phyloP scores from a whole-genome alignment of 2,888 invertebrate species.

The Tachina fera region DNA sequence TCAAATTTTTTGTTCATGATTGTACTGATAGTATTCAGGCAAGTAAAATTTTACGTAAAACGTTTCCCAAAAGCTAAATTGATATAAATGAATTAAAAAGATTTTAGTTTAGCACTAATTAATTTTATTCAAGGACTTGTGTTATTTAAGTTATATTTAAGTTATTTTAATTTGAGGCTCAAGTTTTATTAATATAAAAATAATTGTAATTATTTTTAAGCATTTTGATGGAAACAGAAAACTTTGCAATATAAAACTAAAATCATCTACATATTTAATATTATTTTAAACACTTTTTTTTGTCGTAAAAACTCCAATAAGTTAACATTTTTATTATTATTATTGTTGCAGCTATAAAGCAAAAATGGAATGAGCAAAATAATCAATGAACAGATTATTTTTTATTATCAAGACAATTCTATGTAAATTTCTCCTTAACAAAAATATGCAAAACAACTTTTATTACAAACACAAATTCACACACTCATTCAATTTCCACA shows the following conservation, averaged over 20 bases:
- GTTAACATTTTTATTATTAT: slow-evolving; percentile 34
- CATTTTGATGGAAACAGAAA: not conserved
- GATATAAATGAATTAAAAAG: too few species aligned
- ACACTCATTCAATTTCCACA: slow-evolving; percentile 80
- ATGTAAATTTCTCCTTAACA: slow-evolving; percentile 56
- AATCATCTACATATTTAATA: not conserved
- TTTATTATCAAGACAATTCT: slow-evolving; percentile 78
- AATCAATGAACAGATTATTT: slow-evolving; percentile 78
- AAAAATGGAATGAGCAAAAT: slow-evolving; percentile 44
- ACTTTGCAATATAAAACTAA: not conserved
- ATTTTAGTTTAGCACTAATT: too few species aligned
- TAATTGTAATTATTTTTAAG: too few species aligned
- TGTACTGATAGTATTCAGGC: too few species aligned
- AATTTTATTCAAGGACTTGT: too few species aligned
- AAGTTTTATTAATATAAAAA: too few species aligned
- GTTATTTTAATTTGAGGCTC: too few species aligned
- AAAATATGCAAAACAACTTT: slow-evolving; percentile 28
- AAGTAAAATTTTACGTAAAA: too few species aligned
- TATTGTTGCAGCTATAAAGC: slow-evolving; percentile 42
- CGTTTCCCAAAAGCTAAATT: too few species aligned
- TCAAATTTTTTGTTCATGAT: too few species aligned
- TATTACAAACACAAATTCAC: slow-evolving; percentile 41
- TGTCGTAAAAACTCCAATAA: slow-evolving; percentile 13
- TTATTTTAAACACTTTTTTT: slow-evolving; percentile 10
- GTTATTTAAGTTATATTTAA: too few species aligned